These are phyloP conservation scores for Chascanopsetta lugubris DNA, from an alignment of 2,113 vertebrate species.

Conservation along the genomic window DNA sequence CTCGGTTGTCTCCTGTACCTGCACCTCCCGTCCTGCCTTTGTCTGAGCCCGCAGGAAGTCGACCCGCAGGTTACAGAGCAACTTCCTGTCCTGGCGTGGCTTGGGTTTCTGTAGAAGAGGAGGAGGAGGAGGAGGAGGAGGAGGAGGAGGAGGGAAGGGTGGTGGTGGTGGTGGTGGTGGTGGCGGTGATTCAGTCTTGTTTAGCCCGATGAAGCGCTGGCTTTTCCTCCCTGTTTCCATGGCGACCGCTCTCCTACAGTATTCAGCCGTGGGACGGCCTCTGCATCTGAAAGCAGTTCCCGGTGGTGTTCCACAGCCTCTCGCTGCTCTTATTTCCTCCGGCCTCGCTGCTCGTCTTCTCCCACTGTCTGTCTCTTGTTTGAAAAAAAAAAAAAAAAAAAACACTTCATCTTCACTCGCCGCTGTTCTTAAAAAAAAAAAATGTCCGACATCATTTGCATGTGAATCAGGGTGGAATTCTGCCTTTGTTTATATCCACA, in stretches of 20 bases:
- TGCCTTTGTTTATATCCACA: conserved; percentile 11
- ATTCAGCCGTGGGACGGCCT: conserved; percentile 68
- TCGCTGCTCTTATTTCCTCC: conserved; percentile 17
- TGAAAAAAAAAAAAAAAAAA: conserved; percentile 6
- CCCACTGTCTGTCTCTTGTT: conserved; percentile 3
- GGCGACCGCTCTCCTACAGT: conserved; percentile 70
- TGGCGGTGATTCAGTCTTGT: conserved; percentile 17
- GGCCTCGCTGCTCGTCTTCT: conserved; percentile 31
- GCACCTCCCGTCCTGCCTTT: conserved; percentile 68
- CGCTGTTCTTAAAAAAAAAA: conserved; percentile 4
- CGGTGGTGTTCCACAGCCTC: conserved; percentile 54
- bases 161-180: background rate
- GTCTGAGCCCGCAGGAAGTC: conserved; percentile 50
- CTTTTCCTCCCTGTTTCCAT: conserved; percentile 77
- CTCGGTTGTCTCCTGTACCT: conserved; percentile 14
- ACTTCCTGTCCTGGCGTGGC: conserved; percentile 57
- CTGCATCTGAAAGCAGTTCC: conserved; percentile 79
- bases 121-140: background rate
- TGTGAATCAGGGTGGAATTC: conserved; percentile 32
- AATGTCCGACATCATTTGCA: conserved; percentile 17
- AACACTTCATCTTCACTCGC: conserved; percentile 31
- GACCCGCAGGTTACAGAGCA: conserved; percentile 20
- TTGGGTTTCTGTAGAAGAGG: conserved; percentile 45
- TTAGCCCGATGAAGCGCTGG: conserved; percentile 49
- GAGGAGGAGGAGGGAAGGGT: background rate